Evolutionary conservation across 2,113 vertebrate species (phyloP).

Genomic region (Haplochromis burtoni): DNA sequence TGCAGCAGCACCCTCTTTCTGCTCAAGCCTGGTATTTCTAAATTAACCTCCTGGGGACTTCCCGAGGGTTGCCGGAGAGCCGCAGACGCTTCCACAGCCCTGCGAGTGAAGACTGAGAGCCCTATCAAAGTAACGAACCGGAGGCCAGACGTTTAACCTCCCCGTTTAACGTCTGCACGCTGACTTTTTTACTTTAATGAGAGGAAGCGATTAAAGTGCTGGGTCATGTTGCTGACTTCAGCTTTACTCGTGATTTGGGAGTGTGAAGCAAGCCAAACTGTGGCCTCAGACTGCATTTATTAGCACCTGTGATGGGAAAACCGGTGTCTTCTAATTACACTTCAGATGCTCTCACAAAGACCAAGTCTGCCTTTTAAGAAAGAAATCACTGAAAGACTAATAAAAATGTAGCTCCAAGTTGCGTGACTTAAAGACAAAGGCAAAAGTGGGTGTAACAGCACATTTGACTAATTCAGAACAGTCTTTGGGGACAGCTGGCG

Average conservation of each 20-base stretch:
- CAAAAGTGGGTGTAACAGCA: not conserved
- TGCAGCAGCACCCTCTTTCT: not conserved
- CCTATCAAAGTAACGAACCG: slow-evolving; percentile 47
- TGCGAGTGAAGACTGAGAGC: slow-evolving; percentile 2
- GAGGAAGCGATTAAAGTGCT: slow-evolving; percentile 46
- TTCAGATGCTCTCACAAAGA: not conserved
- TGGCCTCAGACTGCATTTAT: not conserved
- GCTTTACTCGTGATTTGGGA: not conserved
- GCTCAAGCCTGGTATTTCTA: slow-evolving; percentile 28
- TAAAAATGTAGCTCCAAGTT: not conserved
- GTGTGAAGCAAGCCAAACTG: not conserved
- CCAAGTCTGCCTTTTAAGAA: not conserved
- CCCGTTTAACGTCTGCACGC: slow-evolving; percentile 1
- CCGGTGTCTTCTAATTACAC: not conserved
- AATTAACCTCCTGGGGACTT: slow-evolving; percentile 52
- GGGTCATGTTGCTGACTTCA: slow-evolving; percentile 36
- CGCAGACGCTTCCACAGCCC: slow-evolving; percentile 20
- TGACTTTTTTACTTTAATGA: slow-evolving; percentile 46
- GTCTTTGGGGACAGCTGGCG: not conserved
- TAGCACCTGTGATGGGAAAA: not conserved
- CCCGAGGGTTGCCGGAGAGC: slow-evolving; percentile 27
- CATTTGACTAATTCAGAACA: not conserved
- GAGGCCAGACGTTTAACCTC: slow-evolving; percentile 33
- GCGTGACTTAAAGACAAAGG: not conserved
- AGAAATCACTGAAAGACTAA: not conserved